These are phyloP conservation scores for Nerophis ophidion DNA, from an alignment of 2,113 vertebrate genomes.

Conservation along the genomic window DNA sequence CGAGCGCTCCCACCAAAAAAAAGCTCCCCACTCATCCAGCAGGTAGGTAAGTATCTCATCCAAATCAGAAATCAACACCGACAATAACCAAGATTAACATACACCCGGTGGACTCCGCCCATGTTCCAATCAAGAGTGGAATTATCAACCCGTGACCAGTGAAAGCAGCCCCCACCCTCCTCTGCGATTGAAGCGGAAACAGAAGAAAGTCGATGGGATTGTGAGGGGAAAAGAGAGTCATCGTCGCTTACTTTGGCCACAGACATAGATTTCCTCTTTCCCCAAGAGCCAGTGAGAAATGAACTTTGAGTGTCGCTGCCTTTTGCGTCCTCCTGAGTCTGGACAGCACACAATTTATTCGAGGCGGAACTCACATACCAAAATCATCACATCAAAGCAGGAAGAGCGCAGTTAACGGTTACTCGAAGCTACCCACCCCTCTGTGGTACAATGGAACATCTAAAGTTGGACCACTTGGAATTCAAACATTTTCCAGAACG, in stretches of 20 bases:
- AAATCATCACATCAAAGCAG: neutral
- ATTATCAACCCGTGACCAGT: slow-evolving; percentile 51
- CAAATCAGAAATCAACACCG: slow-evolving; percentile 39
- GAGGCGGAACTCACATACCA: slow-evolving; percentile 7
- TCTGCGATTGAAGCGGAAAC: slow-evolving; percentile 47
- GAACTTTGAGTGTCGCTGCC: slow-evolving; percentile 72
- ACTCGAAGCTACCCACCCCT: no score
- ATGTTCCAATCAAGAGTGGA: slow-evolving; percentile 36
- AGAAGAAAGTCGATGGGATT: slow-evolving; percentile 35
- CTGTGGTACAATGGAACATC: neutral
- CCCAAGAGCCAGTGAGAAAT: slow-evolving; percentile 76
- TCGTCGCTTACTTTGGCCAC: slow-evolving; percentile 75
- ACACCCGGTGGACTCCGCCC: slow-evolving; percentile 36
- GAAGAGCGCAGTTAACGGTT: neutral
- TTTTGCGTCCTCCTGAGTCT: slow-evolving; percentile 75
- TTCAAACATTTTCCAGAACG: no score
- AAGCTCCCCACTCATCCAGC: slow-evolving; percentile 29
- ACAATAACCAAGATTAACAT: slow-evolving; percentile 43
- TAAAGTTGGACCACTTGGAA: no score
- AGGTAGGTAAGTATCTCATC: slow-evolving; percentile 24
- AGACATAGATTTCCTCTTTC: slow-evolving; percentile 75
- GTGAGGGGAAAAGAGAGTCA: slow-evolving; percentile 12
- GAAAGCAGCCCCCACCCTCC: slow-evolving; percentile 43
- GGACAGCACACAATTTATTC: slow-evolving; percentile 71
- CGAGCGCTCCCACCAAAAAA: slow-evolving; percentile 42